phyloP scores from a whole-genome alignment of 2,797 vertebrate genomes.

The Syngnathus acus region DNA sequence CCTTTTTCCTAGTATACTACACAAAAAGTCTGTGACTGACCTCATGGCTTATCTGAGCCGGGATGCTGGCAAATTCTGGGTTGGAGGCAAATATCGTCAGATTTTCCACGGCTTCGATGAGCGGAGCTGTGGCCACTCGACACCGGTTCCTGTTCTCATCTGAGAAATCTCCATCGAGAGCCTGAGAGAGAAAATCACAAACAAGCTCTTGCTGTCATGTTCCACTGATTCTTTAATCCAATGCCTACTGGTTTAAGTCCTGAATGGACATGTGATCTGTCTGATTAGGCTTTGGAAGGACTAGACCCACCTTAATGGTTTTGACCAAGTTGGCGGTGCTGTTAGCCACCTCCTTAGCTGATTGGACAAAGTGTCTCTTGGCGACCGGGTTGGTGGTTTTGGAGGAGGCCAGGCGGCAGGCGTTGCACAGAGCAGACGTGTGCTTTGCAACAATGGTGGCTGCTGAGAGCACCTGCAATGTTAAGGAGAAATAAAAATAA shows the following conservation, averaged over 20 bases:
- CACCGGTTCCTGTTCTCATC: constrained; percentile 93
- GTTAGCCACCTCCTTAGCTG: constrained; percentile 97
- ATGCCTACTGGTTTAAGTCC: not conserved
- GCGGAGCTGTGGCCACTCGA: constrained; percentile 80
- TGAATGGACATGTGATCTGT: not conserved
- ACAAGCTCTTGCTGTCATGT: no score
- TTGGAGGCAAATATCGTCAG: constrained; percentile 92
- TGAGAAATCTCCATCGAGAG: constrained; percentile 95
- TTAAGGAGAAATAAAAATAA: not conserved
- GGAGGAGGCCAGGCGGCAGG: constrained; percentile 93
- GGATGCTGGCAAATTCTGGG: constrained; percentile 94
- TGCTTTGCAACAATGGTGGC: constrained; percentile 98
- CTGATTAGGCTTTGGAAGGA: not conserved
- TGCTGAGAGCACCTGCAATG: constrained; percentile 84
- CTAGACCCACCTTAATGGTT: constrained; percentile 86
- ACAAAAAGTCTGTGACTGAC: constrained; percentile 45
- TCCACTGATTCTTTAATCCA: not conserved
- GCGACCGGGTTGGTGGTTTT: constrained; percentile 92
- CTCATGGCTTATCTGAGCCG: constrained; percentile 92
- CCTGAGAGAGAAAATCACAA: constrained; percentile 58
- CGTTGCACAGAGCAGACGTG: constrained; percentile 93
- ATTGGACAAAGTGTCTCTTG: constrained; percentile 97
- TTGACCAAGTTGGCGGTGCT: constrained; percentile 98
- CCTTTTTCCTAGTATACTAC: not conserved
- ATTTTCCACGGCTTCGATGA: constrained; percentile 96